Percentiles rank a stretch among this genome's conserved stretches.
Conservation (phyloP, 2,797 vertebrate species). For the Varecia variegata region DNA sequence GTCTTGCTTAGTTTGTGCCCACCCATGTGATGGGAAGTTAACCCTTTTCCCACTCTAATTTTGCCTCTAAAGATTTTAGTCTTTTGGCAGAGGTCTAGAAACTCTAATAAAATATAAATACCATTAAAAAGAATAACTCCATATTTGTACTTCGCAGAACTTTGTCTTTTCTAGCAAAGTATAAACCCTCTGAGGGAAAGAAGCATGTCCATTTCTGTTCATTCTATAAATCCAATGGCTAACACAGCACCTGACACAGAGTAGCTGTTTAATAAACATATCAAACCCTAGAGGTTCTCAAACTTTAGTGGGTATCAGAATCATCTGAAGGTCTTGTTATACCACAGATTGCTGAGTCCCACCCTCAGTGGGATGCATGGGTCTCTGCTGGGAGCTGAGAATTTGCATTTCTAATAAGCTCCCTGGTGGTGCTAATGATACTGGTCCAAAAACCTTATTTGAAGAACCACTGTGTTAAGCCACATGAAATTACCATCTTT, state of each 20-base stretch:
- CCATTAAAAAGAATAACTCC: not conserved
- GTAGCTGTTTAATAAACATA: not conserved
- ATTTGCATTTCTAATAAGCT: not conserved
- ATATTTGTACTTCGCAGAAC: not conserved
- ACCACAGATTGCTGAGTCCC: not conserved
- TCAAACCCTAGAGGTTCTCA: not conserved
- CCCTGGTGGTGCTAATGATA: not conserved
- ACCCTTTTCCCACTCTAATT: not conserved
- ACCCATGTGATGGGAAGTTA: not conserved
- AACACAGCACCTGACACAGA: not conserved
- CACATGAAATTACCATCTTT: not conserved
- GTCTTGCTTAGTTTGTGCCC: not conserved
- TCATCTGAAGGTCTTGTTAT: not conserved
- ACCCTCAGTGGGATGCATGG: not conserved
- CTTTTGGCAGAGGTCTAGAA: conserved; percentile 16
- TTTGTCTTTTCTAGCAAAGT: not conserved
- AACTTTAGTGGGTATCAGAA: not conserved
- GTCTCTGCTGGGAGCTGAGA: not conserved
- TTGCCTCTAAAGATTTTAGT: not conserved
- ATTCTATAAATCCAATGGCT: not conserved
- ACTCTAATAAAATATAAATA: not conserved
- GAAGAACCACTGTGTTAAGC: not conserved
- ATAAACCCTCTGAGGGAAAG: not conserved
- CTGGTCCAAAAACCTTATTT: not conserved
- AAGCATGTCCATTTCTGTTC: not conserved